Conservation (phyloP, 2,797 vertebrate species). For the Adrianichthys oophorus region DNA sequence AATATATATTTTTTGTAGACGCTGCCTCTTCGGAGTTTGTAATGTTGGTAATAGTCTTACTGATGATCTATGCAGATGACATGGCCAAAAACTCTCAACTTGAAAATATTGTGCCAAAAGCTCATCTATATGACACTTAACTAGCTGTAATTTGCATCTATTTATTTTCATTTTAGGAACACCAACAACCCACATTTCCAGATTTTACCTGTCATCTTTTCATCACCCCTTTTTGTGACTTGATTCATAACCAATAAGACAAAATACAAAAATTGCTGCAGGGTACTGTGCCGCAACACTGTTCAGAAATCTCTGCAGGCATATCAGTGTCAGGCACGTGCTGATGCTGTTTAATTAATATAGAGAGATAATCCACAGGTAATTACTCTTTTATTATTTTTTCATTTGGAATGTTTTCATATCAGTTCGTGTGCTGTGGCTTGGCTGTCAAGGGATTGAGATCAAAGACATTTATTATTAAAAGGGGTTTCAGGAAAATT, state of each 20-base stretch:
- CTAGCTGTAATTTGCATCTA: neutral
- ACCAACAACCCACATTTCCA: constrained; percentile 3
- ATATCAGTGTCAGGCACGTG: constrained; percentile 60
- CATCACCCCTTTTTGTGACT: constrained; percentile 20
- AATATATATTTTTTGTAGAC: too few species aligned
- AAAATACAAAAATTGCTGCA: constrained; percentile 49
- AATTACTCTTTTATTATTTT: constrained; percentile 70
- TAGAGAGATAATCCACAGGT: constrained; percentile 64
- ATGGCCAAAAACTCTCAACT: too few species aligned
- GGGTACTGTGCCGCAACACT: constrained; percentile 48
- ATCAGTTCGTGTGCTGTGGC: constrained; percentile 52
- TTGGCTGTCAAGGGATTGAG: constrained; percentile 31
- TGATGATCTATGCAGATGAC: too few species aligned
- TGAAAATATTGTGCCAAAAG: too few species aligned
- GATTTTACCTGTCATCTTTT: constrained; percentile 5
- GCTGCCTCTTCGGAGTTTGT: too few species aligned
- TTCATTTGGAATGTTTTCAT: constrained; percentile 51
- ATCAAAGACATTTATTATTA: constrained; percentile 23
- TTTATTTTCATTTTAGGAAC: constrained; percentile 7
- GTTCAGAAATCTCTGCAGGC: constrained; percentile 54
- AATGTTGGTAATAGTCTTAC: too few species aligned
- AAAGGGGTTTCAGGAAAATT: constrained; percentile 35
- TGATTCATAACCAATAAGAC: constrained; percentile 23
- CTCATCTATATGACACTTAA: too few species aligned
- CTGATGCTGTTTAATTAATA: constrained; percentile 64